Evolutionary conservation across 2,113 vertebrate species (phyloP).

Genomic region (Colinus virginianus): DNA sequence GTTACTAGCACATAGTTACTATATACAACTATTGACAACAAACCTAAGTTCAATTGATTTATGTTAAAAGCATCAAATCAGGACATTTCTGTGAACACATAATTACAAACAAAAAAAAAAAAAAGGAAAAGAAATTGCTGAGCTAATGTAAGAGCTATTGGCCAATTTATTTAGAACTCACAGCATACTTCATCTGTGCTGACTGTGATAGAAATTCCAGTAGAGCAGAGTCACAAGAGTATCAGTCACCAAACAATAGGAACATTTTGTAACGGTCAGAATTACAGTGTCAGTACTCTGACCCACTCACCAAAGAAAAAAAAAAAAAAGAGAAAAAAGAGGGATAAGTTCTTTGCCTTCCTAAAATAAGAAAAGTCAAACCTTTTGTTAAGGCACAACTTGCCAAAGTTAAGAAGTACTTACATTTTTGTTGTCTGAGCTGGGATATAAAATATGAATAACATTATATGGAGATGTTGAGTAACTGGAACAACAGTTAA

Average conservation of each 20-base stretch:
- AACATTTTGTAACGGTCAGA: not conserved
- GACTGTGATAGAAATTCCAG: not conserved
- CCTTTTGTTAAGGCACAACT: not conserved
- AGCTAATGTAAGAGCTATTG: not conserved
- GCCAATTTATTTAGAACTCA: not conserved
- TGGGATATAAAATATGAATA: not conserved
- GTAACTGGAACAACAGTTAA: not conserved
- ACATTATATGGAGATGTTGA: not conserved
- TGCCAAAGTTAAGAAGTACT: not conserved
- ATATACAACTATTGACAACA: not conserved
- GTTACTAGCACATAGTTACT: not conserved
- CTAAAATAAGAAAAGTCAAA: not conserved
- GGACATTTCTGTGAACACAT: no score
- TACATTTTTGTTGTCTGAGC: not conserved
- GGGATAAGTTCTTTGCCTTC: not conserved
- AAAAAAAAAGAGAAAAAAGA: no score
- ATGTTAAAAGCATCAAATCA: no score
- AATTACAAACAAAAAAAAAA: not conserved
- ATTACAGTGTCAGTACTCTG: not conserved
- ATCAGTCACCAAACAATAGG: not conserved
- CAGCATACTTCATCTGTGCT: not conserved
- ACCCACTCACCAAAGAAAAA: not conserved
- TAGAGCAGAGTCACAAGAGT: not conserved
- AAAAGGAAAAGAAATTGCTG: not conserved
- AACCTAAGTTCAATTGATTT: no score